Evolutionary conservation across 1,140 invertebrate genomes (phyloP).

Genomic region (Lucilia sericata): DNA sequence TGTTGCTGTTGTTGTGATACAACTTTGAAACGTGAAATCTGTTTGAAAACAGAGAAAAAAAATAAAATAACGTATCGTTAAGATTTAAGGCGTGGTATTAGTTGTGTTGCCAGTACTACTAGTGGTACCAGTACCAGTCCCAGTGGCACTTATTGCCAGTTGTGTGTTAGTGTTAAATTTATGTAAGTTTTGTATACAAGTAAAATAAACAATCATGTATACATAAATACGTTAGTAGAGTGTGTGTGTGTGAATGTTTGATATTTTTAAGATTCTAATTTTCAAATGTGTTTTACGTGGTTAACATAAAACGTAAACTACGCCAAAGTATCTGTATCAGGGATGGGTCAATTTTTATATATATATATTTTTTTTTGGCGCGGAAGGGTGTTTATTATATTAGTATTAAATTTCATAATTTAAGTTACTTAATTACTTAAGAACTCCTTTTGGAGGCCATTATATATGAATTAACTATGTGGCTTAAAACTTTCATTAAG

Average conservation of each 20-base stretch:
- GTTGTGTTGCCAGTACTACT: neutral
- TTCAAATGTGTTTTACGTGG: constrained; percentile 6
- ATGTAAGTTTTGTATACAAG: neutral
- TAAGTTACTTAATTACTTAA: neutral
- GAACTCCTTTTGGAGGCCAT: no score
- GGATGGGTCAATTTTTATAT: constrained; percentile 2
- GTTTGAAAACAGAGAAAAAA: neutral
- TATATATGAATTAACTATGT: no score
- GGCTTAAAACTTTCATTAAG: no score
- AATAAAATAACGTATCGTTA: neutral
- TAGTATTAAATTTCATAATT: neutral
- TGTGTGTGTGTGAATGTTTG: no score
- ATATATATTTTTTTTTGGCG: neutral
- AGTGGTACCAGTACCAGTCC: neutral
- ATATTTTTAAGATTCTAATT: neutral
- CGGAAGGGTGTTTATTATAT: neutral
- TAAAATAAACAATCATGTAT: neutral
- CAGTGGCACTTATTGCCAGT: neutral
- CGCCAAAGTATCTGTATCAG: constrained; percentile 1
- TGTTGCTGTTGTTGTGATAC: neutral
- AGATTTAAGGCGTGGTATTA: constrained; percentile 18
- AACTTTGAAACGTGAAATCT: constrained; percentile 17
- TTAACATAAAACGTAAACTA: neutral
- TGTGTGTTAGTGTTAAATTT: neutral
- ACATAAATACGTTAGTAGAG: no score